Percentiles rank a stretch among this genome's conserved stretches.
Evolutionary conservation across 1,140 invertebrate species (phyloP).

Genomic region (Heliconius nattereri): DNA sequence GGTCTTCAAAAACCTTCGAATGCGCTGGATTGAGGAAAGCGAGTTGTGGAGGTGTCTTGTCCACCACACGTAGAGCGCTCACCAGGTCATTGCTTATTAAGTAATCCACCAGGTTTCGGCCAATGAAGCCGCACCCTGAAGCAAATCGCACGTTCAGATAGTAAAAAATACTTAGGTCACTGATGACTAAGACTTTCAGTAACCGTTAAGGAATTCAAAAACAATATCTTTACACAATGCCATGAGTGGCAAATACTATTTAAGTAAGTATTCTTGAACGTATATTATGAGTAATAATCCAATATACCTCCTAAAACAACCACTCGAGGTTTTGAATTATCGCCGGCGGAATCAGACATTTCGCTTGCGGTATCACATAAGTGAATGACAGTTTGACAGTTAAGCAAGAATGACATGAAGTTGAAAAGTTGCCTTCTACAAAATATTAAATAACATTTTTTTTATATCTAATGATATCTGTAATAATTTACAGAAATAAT

Average conservation of each 20-base stretch:
- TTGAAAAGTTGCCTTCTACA: conserved; percentile 20
- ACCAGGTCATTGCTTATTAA: conserved; percentile 90
- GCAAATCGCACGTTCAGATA: conserved; percentile 52
- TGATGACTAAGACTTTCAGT: conserved; percentile 71
- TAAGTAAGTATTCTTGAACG: conserved; percentile 12
- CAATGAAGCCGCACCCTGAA: conserved; percentile 95
- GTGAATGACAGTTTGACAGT: conserved; percentile 67
- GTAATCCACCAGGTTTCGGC: conserved; percentile 92
- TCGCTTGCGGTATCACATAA: conserved; percentile 63
- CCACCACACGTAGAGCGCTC: conserved; percentile 89
- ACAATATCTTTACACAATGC: conserved; percentile 26
- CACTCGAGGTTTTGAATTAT: conserved; percentile 76
- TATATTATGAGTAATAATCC: conserved; percentile 10
- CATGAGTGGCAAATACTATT: conserved; percentile 1
- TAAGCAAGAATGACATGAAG: conserved; percentile 31
- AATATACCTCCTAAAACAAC: conserved; percentile 75
- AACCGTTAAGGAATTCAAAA: conserved; percentile 69
- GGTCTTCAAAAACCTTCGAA: conserved; percentile 84
- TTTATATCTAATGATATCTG: no score
- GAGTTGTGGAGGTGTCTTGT: conserved; percentile 95
- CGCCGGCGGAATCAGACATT: conserved; percentile 74
- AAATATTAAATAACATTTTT: no score
- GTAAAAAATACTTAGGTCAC: conserved; percentile 59
- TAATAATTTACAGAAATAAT: no score
- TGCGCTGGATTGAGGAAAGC: conserved; percentile 92